Percentiles rank a stretch among this genome's conserved stretches.
phyloP scores from a whole-genome alignment of 2,888 invertebrate genomes.

The Gnatocerus cornutus region DNA sequence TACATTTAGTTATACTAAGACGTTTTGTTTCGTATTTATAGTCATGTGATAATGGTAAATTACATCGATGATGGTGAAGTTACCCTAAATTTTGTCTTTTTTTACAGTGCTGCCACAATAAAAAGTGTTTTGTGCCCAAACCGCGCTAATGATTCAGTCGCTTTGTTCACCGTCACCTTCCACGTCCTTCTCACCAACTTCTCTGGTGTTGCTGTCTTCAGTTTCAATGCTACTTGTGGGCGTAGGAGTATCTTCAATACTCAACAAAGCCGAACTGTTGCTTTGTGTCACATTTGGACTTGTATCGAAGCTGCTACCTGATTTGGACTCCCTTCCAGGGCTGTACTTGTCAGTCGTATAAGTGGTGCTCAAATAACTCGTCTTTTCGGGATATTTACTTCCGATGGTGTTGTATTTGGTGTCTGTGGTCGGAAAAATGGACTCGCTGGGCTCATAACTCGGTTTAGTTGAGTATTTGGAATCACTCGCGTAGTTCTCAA shows the following conservation, averaged over 20 bases:
- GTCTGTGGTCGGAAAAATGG: slow-evolving; percentile 53
- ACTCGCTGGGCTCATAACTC: slow-evolving; percentile 56
- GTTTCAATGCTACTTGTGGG: slow-evolving; percentile 76
- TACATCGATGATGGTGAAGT: slow-evolving; percentile 52
- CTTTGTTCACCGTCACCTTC: slow-evolving; percentile 76
- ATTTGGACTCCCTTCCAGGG: slow-evolving; percentile 58
- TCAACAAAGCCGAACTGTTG: slow-evolving; percentile 58
- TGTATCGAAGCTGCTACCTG: slow-evolving; percentile 59
- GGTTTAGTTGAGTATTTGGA: slow-evolving; percentile 29
- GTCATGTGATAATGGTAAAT: slow-evolving; percentile 48
- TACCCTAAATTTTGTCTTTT: slow-evolving; percentile 60
- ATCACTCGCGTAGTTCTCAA: slow-evolving; percentile 64
- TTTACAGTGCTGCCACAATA: slow-evolving; percentile 66
- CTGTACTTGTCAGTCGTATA: slow-evolving; percentile 64
- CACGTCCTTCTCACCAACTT: slow-evolving; percentile 74
- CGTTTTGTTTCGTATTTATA: slow-evolving; percentile 50
- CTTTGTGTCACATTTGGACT: slow-evolving; percentile 62
- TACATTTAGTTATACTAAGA: slow-evolving; percentile 57
- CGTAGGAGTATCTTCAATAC: slow-evolving; percentile 73
- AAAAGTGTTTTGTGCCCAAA: slow-evolving; percentile 53
- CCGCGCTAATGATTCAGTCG: slow-evolving; percentile 68
- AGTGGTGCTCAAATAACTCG: slow-evolving; percentile 63
- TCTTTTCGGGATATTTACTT: slow-evolving; percentile 63
- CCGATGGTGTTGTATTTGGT: slow-evolving; percentile 65
- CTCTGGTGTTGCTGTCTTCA: slow-evolving; percentile 74